Base-by-base conservation (phyloP, 2,113 vertebrate genomes). In the Hystrix cristata region DNA sequence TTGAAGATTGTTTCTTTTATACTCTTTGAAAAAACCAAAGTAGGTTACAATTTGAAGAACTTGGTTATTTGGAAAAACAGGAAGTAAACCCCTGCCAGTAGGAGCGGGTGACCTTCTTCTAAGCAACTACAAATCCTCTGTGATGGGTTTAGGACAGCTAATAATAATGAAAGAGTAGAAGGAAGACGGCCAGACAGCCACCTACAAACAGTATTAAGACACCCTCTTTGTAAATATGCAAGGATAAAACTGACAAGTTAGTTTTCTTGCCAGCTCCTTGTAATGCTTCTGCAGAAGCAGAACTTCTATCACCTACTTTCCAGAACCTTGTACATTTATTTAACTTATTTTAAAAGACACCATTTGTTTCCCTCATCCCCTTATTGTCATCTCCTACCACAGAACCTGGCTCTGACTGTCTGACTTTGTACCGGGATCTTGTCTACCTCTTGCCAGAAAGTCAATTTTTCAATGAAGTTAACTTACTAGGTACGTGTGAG, bases 161-260 rank as follows among this genome's bases (percentile, higher is more conserved):
- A 95, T 65, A 94, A 89, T 69, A 91, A 81, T 84, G 38, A 91
- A 74, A 94, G 62, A 34, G 43, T 25, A 91, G 72, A 85, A 60
- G 9, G 81, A 93, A 79, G 59, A 82, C 21, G 79, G 59, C 29
- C 57, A 93, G 89, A n/a, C n/a, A 97, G n/a, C 55, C 62, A 81
- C 19, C 46, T 89, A 89, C 0, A 13, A 31, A 79, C 62, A 43
- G 34, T 87, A 85, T 80, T 89, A 91, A 94, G 82, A 85, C 11
- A 91, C 3, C 27, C 34, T 59, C 19, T 46, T 67, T 91, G 29
- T 78, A 96, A 95, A 95, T 72, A 91, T 25, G 12, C n/a, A 62
- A 27, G 21, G 51, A 76, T 72, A 76, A 87, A 94, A 86, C 12
- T 67, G 55, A 48, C 46, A 76, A 93, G 43, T 27, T 65, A 91